Evolutionary conservation across 2,888 invertebrate genomes (phyloP), one percentile per base, ranked within the genome.

Genomic region (Tenthredo distinguenda): DNA sequence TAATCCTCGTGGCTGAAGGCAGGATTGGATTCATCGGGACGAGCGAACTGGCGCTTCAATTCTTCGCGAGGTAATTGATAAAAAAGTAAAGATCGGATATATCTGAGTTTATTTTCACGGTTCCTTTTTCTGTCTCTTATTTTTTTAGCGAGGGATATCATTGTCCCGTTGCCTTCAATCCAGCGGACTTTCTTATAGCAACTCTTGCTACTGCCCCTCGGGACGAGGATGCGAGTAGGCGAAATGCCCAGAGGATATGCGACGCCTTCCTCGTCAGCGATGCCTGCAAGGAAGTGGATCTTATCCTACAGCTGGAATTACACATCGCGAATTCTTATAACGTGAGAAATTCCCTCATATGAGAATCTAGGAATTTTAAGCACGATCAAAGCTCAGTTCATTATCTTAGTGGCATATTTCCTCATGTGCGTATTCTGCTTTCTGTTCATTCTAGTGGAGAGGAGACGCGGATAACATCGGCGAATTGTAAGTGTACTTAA

Each of bases 171-270:
- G 96, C 96, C 82, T 98, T 97, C 94, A 99, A 98, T 92, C 98
- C 98, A 0, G 98, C 98, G 0, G 99, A 99, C 92, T 98, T 97
- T 94, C 96, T 98, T 90, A 97, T 99, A 87, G 96, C 97, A 89
- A 96, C 97, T 0, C 93, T 99, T 87, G 98, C 98, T 0, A 95
- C 97, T 0, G 96, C 96, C 34, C 97, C 98, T 0, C 97, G 97
- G 5, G 95, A 96, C 1, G 98, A 98, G 91, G 95, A 95, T 15
- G 96, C 96, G 0, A 97, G 97, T 9, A 95, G 96, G 85, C 95
- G 95, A 86, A 95, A 96, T 0, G 96, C 97, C 31, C 96, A 96
- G 91, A 96, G 95, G 90, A 95, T 98, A 86, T 97, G 97, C 91
- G 97, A 98, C 91, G 94, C 96, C 84, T 98, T 97, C 92, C 96